A percentile compares a stretch with the other conserved stretches of the same genome.
phyloP scores from a whole-genome alignment of 2,113 vertebrate species.

The Pitta sordida region DNA sequence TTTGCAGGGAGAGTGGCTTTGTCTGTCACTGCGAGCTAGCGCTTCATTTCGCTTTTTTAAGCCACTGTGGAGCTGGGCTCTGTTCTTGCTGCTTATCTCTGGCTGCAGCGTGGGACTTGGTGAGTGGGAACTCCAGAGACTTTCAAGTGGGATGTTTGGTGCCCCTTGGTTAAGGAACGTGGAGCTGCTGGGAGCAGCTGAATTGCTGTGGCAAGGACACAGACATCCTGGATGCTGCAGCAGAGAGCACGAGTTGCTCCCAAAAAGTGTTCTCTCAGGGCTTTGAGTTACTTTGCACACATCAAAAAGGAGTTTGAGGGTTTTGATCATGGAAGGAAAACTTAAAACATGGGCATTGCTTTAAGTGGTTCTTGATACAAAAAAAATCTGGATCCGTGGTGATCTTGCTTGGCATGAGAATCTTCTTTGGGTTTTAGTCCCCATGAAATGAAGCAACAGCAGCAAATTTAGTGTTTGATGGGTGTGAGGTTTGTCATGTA shows the following conservation, averaged over 20 bases:
- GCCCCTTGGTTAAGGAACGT: conserved; percentile 19
- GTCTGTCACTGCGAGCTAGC: conserved; percentile 31
- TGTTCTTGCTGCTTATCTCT: conserved; percentile 57
- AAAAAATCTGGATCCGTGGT: conserved; percentile 18
- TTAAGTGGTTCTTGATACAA: conserved; percentile 33
- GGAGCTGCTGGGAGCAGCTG: conserved; percentile 38
- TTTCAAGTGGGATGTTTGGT: conserved; percentile 33
- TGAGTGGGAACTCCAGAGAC: conserved; percentile 37
- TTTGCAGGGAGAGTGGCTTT: conserved; percentile 35
- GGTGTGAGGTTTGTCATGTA: conserved; percentile 21
- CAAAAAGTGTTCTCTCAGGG: conserved; percentile 21
- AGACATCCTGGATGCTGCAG: background rate
- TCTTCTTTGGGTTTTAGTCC: conserved; percentile 21
- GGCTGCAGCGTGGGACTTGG: conserved; percentile 37
- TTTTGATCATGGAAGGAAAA: conserved; percentile 41
- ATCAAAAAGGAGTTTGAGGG: conserved; percentile 5
- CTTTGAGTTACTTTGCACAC: conserved; percentile 35
- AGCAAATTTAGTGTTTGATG: conserved; percentile 34
- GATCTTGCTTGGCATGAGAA: conserved; percentile 12
- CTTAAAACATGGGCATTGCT: background rate
- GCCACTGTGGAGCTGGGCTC: conserved; percentile 28
- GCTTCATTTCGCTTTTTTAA: conserved; percentile 41
- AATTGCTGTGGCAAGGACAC: conserved; percentile 26
- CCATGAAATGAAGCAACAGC: background rate
- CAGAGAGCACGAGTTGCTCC: background rate